phyloP scores from a whole-genome alignment of 2,113 vertebrate genomes.

The Hippocampus barbouri region DNA sequence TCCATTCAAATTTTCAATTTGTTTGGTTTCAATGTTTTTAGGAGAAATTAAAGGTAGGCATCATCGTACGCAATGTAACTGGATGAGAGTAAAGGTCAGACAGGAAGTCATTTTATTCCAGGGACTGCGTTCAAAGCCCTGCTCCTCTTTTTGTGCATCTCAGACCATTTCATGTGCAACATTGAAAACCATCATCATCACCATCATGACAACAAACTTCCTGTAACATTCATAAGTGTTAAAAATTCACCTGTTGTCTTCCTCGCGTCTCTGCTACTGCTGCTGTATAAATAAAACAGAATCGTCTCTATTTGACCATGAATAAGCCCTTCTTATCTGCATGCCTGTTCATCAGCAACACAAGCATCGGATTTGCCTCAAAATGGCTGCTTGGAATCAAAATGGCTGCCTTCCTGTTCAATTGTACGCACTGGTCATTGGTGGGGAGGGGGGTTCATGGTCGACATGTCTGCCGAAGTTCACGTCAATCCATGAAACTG shows the following conservation, averaged over 20 bases:
- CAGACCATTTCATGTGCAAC: conserved; percentile 38
- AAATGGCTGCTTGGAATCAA: not conserved
- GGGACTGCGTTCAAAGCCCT: conserved; percentile 31
- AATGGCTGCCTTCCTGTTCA: too few species aligned
- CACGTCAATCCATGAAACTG: not conserved
- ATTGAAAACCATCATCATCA: conserved; percentile 18
- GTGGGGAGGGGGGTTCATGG: too few species aligned
- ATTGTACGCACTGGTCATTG: too few species aligned
- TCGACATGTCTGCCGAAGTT: not conserved
- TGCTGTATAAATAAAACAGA: conserved; percentile 64
- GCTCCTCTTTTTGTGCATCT: conserved; percentile 35
- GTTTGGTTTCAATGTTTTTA: too few species aligned
- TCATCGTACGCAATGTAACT: not conserved
- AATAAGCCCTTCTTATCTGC: conserved; percentile 61
- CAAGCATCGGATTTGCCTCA: not conserved
- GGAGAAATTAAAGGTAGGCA: too few species aligned
- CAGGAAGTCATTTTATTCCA: conserved; percentile 68
- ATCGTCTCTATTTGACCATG: conserved; percentile 39
- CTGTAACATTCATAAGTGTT: conserved; percentile 52
- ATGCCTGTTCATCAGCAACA: conserved; percentile 11
- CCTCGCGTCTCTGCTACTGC: conserved; percentile 16
- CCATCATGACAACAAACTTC: conserved; percentile 23
- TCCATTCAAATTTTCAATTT: too few species aligned
- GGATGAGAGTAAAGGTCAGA: conserved; percentile 57
- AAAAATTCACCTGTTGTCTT: conserved; percentile 37